These are phyloP conservation scores for Autographa pulchrina DNA, from an alignment of 2,888 invertebrate genomes.

Conservation along the genomic window DNA sequence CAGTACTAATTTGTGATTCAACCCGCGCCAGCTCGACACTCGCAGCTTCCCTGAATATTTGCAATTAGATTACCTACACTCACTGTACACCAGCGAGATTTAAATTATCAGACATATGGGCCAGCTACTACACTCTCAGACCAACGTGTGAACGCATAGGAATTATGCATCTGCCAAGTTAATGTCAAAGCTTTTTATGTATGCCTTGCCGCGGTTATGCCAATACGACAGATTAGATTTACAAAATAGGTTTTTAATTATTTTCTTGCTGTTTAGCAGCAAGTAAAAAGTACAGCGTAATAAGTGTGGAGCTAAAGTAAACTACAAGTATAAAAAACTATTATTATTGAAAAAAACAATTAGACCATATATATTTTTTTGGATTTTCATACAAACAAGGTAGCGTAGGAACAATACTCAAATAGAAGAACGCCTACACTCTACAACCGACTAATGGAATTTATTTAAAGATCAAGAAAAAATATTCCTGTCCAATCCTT, in stretches of 20 bases:
- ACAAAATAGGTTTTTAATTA: background rate
- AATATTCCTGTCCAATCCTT: slow-evolving; percentile 17
- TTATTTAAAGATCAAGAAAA: background rate
- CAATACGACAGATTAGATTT: background rate
- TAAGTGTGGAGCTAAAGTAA: too few species aligned
- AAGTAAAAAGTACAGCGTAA: background rate
- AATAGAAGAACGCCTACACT: background rate
- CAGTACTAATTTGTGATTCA: slow-evolving; percentile 66
- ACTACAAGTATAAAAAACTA: too few species aligned
- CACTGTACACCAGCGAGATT: slow-evolving; percentile 62
- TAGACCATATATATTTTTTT: too few species aligned
- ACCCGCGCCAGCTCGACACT: slow-evolving; percentile 54
- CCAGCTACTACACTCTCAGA: slow-evolving; percentile 34
- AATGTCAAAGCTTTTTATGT: slow-evolving; percentile 25
- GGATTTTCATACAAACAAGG: too few species aligned
- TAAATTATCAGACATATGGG: slow-evolving; percentile 63
- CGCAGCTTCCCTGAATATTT: slow-evolving; percentile 70
- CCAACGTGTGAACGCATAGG: slow-evolving; percentile 42
- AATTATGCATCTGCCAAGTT: slow-evolving; percentile 30
- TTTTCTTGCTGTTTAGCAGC: background rate
- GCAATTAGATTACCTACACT: slow-evolving; percentile 74
- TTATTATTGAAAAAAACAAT: too few species aligned
- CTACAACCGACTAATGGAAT: background rate
- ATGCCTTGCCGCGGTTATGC: slow-evolving; percentile 23
- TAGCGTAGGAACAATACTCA: too few species aligned